Conservation (phyloP, 2,113 vertebrate genomes). For the Arizona elegans region DNA sequence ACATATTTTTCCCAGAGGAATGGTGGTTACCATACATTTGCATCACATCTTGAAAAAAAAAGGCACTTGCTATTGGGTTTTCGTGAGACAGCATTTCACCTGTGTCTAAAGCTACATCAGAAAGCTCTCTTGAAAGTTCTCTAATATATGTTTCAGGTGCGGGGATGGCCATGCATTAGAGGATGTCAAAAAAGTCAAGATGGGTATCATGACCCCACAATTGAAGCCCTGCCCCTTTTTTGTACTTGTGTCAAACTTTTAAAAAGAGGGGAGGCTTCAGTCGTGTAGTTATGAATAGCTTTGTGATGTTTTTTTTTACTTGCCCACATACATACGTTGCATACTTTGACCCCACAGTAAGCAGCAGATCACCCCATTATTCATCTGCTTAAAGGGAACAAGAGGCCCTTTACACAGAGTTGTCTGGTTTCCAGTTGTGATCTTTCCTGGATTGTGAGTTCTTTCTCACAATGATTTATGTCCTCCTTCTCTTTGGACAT, state of each 20-base stretch:
- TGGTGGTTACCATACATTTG: neutral
- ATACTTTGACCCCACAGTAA: neutral
- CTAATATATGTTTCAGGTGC: neutral
- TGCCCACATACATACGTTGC: neutral
- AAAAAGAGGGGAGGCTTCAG: neutral
- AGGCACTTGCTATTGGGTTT: neutral
- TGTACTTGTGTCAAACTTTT: neutral
- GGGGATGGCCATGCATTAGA: neutral
- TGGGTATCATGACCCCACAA: neutral
- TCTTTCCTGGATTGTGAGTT: neutral
- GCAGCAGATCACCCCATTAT: neutral
- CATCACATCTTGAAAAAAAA: neutral
- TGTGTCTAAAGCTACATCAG: neutral
- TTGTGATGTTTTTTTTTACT: neutral
- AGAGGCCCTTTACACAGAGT: neutral
- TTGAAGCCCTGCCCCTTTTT: neutral
- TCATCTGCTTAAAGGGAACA: neutral
- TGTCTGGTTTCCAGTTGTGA: neutral
- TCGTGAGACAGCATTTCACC: neutral
- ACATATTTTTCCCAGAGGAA: too few relatives aligned
- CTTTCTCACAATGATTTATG: neutral
- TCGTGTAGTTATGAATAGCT: neutral
- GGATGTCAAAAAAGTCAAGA: neutral
- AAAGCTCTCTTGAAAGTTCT: neutral
- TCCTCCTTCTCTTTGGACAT: neutral